Percentiles rank a stretch among this genome's conserved stretches.
Evolutionary conservation across 1,140 invertebrate species (phyloP).

Genomic region (Drosophila burlai): DNA sequence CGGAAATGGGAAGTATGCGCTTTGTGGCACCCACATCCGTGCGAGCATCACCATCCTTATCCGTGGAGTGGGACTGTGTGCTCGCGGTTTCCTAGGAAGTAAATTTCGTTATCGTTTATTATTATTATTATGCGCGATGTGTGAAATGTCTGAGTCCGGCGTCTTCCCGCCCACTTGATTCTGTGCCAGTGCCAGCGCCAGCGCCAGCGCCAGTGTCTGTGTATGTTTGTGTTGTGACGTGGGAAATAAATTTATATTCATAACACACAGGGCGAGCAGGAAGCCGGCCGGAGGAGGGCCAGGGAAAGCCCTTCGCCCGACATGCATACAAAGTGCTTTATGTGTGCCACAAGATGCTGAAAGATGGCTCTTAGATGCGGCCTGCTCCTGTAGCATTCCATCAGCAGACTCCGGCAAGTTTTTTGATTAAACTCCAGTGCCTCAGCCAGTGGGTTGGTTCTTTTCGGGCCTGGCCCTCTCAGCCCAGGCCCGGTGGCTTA

Average conservation of each 20-base stretch:
- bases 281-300: slow-evolving; percentile 15
- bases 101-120: slow-evolving; percentile 83
- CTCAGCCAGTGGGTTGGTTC: slow-evolving; percentile 49
- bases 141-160: slow-evolving; percentile 75
- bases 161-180: slow-evolving; percentile 39
- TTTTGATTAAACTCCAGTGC: slow-evolving; percentile 75
- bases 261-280: slow-evolving; percentile 67
- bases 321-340: slow-evolving; percentile 81
- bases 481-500: slow-evolving; percentile 29
- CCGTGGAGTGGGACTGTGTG: slow-evolving; percentile 23
- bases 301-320: slow-evolving; percentile 31
- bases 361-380: slow-evolving; percentile 48
- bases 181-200: slow-evolving; percentile 1
- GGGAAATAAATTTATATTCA: slow-evolving; percentile 83
- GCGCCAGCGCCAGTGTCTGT: neutral
- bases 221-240: slow-evolving; percentile 69
- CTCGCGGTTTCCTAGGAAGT: slow-evolving; percentile 71
- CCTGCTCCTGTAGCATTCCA: slow-evolving; percentile 60
- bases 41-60: slow-evolving; percentile 10
- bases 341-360: slow-evolving; percentile 68
- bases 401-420: slow-evolving; percentile 64
- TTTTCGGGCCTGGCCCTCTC: slow-evolving; percentile 28
- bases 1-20: slow-evolving; percentile 72
- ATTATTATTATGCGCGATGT: slow-evolving; percentile 83
- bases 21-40: slow-evolving; percentile 46